Conservation (phyloP, 2,797 vertebrate genomes). For the Steatocranus sp. region DNA sequence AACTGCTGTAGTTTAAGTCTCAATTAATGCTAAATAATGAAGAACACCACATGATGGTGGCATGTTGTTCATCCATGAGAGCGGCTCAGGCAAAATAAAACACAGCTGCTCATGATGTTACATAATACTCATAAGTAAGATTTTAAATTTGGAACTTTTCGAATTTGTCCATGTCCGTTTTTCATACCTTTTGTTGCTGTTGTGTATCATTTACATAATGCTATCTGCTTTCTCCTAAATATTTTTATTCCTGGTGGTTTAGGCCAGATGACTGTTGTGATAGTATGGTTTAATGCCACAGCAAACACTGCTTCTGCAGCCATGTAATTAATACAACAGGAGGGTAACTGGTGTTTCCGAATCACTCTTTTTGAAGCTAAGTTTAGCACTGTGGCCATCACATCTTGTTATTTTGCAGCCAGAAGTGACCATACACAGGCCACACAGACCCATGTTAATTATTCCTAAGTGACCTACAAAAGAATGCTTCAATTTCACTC, state of each 20-base stretch:
- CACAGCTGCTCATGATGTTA: neutral
- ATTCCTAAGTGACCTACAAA: neutral
- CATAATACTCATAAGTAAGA: neutral
- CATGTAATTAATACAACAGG: neutral
- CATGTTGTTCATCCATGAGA: neutral
- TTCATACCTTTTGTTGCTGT: neutral
- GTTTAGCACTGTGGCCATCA: neutral
- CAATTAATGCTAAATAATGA: neutral
- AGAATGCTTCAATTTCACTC: neutral
- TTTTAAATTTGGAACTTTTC: neutral
- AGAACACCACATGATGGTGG: neutral
- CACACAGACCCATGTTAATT: neutral
- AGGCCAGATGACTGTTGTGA: neutral
- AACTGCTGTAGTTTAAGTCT: neutral
- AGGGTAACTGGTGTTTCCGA: neutral
- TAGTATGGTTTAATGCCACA: neutral
- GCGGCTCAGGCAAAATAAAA: neutral
- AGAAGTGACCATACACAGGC: neutral
- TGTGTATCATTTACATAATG: neutral
- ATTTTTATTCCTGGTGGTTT: neutral
- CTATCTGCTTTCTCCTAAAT: neutral
- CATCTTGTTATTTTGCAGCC: neutral
- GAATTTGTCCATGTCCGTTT: neutral
- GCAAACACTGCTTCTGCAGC: neutral
- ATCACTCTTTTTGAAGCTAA: neutral